Base-by-base conservation (phyloP, 2,888 invertebrate genomes). In the Brachypalpus laphriformis region DNA sequence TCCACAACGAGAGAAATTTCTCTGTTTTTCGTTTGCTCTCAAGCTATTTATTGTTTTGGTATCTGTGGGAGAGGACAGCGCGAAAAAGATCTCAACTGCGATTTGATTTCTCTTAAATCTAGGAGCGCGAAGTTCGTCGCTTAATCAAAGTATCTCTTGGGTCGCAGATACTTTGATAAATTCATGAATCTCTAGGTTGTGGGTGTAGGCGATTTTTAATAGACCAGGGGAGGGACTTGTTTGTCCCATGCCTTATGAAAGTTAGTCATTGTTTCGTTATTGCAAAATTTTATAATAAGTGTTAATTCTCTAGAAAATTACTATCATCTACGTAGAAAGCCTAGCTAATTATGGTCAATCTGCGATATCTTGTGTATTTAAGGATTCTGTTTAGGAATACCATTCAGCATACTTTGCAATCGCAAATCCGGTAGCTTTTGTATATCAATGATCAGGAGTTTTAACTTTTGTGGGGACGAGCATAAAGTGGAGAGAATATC, bases 1-100 rank as follows among this genome's bases (percentile, higher is more conserved):
- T 57, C 31, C 47, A 11, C n/a, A n/a, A 22, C 47, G 37, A 31
- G 72, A 61, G 71, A 72, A 56, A 31, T 9, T 20, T 82, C 77
- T 72, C 71, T 77, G 72, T 56, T 49, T 57, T 16, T 9, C 11
- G n/a, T 11, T 68, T 18, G 0, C 37, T 49, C 61, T 72, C 20
- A 37, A 22, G 7, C 51, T 8, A 3, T 8, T 51, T 42, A 5
- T 20, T 40, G 25, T 9, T 11, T 22, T 8, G 3, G 61, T 56
- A 40, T 54, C 47, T 34, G 56, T 57, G 45, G 9, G n/a, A 70
- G 70, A 70, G 54, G 22, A 9, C 31, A 54, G 54, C 54, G 11
- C 74, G 74, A 74, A 63, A 65, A 20, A 59, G 9, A 74, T 59
- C 59, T 37, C 16, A 71, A 14, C 34, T 20, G 16, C 5, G n/a